Percentiles rank a stretch among this genome's conserved stretches.
These are phyloP conservation scores for Melieria omissa DNA, from an alignment of 2,888 invertebrate genomes.

Conservation along the genomic window DNA sequence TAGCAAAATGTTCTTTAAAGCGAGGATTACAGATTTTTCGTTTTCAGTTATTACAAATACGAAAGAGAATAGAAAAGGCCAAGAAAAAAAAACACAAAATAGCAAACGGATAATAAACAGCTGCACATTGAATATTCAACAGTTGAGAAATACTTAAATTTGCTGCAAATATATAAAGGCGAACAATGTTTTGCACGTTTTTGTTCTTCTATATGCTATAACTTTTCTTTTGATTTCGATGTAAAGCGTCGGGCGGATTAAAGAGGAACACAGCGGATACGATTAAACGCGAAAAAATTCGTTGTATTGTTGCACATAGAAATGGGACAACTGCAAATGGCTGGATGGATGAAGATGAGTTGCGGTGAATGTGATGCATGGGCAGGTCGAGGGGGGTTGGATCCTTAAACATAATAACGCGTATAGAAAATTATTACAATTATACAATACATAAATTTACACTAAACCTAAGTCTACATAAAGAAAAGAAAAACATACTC, in stretches of 20 bases:
- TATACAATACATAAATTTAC: too few species aligned
- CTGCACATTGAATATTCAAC: neutral
- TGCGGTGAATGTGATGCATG: too few species aligned
- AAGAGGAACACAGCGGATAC: neutral
- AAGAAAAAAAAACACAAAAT: constrained; percentile 12
- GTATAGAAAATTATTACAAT: too few species aligned
- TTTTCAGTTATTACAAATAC: neutral
- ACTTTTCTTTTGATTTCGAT: neutral
- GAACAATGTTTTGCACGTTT: constrained; percentile 20
- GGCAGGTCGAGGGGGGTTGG: too few species aligned
- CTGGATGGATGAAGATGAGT: too few species aligned
- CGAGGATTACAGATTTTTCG: constrained; percentile 34
- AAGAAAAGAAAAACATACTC: too few species aligned
- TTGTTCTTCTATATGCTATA: neutral
- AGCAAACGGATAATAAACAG: constrained; percentile 1
- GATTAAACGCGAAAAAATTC: too few species aligned
- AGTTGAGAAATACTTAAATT: constrained; percentile 12
- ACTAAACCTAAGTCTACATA: too few species aligned
- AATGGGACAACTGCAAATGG: too few species aligned
- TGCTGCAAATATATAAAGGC: constrained; percentile 24
- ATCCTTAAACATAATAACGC: too few species aligned
- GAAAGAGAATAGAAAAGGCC: neutral
- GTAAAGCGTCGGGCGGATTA: neutral
- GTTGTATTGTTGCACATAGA: too few species aligned
- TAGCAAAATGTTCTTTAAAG: constrained; percentile 33